These are phyloP conservation scores for Procambarus virginalis DNA, from an alignment of 1,140 invertebrate species.

Conservation along the genomic window DNA sequence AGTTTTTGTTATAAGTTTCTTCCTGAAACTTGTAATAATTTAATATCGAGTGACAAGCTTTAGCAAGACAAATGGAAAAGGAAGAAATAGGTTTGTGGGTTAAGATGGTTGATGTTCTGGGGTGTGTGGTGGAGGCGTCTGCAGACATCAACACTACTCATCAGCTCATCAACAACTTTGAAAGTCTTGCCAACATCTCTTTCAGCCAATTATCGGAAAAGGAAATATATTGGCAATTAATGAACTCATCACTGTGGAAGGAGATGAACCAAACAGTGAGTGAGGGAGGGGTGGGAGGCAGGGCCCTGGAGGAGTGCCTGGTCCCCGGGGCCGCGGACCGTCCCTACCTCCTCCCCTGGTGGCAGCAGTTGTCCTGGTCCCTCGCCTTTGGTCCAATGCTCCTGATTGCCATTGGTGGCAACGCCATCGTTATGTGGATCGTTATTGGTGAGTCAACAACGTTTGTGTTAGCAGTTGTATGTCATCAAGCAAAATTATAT, in stretches of 20 bases:
- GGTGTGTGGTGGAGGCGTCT: not conserved
- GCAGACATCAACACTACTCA: constrained; percentile 8
- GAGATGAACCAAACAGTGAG: not conserved
- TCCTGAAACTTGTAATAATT: too few species aligned
- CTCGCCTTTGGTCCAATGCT: constrained; percentile 75
- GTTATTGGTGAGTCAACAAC: constrained; percentile 72
- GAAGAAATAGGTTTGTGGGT: too few species aligned
- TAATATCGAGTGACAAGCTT: not conserved
- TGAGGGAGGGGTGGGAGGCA: not conserved
- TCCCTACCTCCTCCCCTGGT: constrained; percentile 70
- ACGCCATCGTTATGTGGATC: constrained; percentile 77
- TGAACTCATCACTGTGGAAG: constrained; percentile 1
- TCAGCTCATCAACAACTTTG: not conserved
- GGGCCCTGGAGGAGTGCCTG: constrained; percentile 8
- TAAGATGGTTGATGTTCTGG: too few species aligned
- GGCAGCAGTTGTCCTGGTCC: constrained; percentile 71
- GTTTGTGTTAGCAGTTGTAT: too few species aligned
- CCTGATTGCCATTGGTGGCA: constrained; percentile 75
- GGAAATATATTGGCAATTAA: not conserved
- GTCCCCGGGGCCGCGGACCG: constrained; percentile 18
- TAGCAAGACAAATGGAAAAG: not conserved
- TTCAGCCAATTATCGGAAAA: not conserved
- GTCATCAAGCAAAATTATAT: too few species aligned
- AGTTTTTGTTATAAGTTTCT: too few species aligned
- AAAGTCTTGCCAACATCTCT: not conserved